Evolutionary conservation across 1,140 invertebrate species (phyloP), one percentile per base, ranked within the genome.

Genomic region (Drosophila ogumai): DNA sequence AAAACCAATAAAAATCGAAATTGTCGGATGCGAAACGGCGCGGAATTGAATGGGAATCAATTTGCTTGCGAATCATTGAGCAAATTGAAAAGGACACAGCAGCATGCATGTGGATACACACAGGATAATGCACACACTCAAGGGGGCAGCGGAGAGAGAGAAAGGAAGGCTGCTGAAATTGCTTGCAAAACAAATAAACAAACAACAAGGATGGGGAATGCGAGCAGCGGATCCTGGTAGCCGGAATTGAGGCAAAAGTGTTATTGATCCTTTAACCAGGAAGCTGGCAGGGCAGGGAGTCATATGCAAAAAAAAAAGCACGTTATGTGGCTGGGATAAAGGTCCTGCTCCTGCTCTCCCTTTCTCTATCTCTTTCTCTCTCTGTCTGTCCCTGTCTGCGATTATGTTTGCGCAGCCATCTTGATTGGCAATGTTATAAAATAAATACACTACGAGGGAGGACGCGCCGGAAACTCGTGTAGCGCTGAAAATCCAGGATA

Each of bases 391-490:
- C 25, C 41, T 57, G 36, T 60, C 65, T 54, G 61, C 84, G 90
- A 91, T 91, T 91, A 91, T 91, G 90, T 91, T 91, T 91, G 90
- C 82, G 79, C 90, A 90, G 78, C 90, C 90, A 91, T 91, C 90
- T 91, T 90, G 86, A 91, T 91, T 91, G 90, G 86, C 90, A 91
- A 91, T 91, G 86, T 91, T 91, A 91, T 91, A 91, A 91, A 91
- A 91, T 91, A 91, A 91, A 91, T 91, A 91, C 86, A 81, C 75
- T 82, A 75, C 69, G 81, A 79, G 81, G 59, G 59, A 57, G 81
- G 44, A 44, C 55, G 59, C 61, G 64, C 80, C 81, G 82, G 84
- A 86, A 68, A 59, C 68, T 77, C 78, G 57, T 81, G 79, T 65
- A 67, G 67, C 61, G 56, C 43, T 57, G 47, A 22, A 43, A 34